Base-by-base conservation (phyloP, 2,113 vertebrate genomes). In the Anoplopoma fimbria region DNA sequence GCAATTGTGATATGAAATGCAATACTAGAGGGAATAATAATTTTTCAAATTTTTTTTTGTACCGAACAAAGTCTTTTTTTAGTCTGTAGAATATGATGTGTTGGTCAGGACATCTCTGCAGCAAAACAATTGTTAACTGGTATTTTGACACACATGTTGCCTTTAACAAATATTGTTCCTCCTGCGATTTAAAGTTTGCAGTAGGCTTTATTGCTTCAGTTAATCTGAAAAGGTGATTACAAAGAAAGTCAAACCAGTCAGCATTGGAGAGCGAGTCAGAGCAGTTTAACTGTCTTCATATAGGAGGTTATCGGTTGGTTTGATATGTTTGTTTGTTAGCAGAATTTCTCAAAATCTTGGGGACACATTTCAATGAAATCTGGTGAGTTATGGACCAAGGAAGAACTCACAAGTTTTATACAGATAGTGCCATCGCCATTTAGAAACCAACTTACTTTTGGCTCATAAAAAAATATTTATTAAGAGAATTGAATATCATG, bases 391-490 rank as follows among this genome's bases (percentile, higher is more conserved):
- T 38, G 31, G 12, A 57, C 68, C 77, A 71, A 55, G 21, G 13
- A 31, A 55, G 33, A 70, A 49, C 33, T 62, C 4, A 61, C 3
- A 27, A 12, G 21, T 34, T 36, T 38, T 0, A 13, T 27, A 9
- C 31, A 27, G 29, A 33, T 31, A 17, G 42, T 33, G 77, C 31
- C 45, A 40, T 19, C 1, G 19, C 19, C 47, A 55, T 45, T 58
- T 29, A 31, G 15, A 60, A 76, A 74, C 23, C 13, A 61, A 45
- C 38, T 72, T 69, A 38, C 12, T 42, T 49, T 81, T 62, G 79
- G 75, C 79, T 69, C 25, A 49, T 27, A 53, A 25, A 0, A 34
- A 60, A 36, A 12, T 36, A 33, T 45, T 40, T 57, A 72, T 72
- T 57, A 36, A 23, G 38, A 34, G 3, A 42, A 63, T 17, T 27